A percentile compares a stretch with the other conserved stretches of the same genome.
Conservation (phyloP, 2,888 invertebrate species). For the Aricia artaxerxes region DNA sequence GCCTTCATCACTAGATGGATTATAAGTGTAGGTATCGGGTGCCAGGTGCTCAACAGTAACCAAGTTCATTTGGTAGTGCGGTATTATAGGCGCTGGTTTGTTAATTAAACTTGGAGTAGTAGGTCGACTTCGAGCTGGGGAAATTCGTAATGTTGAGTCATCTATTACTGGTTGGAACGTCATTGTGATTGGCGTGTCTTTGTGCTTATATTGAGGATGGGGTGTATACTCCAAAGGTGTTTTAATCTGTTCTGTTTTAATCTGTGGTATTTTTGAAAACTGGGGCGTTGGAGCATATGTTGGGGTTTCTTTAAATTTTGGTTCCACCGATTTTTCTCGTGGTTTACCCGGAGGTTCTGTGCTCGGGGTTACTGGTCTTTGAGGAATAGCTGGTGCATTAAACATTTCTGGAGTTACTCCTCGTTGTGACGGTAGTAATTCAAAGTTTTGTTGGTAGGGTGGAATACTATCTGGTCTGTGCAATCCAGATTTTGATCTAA, state of each 20-base stretch:
- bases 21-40: constrained; percentile 80
- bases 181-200: constrained; percentile 78
- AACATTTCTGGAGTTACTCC: constrained; percentile 79
- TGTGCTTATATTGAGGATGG: constrained; percentile 67
- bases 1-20: constrained; percentile 80
- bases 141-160: constrained; percentile 74
- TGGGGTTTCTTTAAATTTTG: constrained; percentile 45
- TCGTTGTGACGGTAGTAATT: constrained; percentile 80
- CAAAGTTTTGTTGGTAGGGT: constrained; percentile 83
- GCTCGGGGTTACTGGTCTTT: constrained; percentile 66
- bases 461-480: constrained; percentile 83
- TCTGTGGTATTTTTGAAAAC: constrained; percentile 48
- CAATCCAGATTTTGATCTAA: constrained; percentile 75
- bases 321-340: constrained; percentile 60
- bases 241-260: constrained; percentile 48
- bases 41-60: constrained; percentile 84
- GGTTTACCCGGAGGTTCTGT: constrained; percentile 65
- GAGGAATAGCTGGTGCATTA: constrained; percentile 65
- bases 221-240: constrained; percentile 49
- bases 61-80: constrained; percentile 89
- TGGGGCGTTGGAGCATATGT: constrained; percentile 43
- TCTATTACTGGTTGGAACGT: constrained; percentile 84
- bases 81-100: constrained; percentile 87
- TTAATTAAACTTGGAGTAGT: constrained; percentile 86
- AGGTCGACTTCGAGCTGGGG: constrained; percentile 79